Evolutionary conservation across 2,797 vertebrate species (phyloP).

Genomic region (Botia almorhae): DNA sequence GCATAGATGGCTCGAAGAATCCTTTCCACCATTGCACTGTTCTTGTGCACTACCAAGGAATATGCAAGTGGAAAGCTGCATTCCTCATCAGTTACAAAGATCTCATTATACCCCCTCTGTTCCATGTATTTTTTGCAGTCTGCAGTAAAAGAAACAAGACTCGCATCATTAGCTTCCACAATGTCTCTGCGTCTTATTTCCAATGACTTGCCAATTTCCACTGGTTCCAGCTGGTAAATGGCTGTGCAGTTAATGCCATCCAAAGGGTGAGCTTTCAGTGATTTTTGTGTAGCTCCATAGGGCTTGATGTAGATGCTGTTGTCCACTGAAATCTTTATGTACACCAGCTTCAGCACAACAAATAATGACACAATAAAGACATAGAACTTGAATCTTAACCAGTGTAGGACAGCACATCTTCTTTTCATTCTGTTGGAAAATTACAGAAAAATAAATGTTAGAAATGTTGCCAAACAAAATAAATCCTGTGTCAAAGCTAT

Average conservation of each 20-base stretch:
- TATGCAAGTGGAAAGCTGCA: slow-evolving; percentile 86
- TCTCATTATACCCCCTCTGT: slow-evolving; percentile 77
- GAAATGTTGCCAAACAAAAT: not conserved
- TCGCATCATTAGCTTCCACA: slow-evolving; percentile 82
- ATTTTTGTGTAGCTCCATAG: slow-evolving; percentile 75
- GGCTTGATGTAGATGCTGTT: slow-evolving; percentile 80
- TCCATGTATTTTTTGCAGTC: slow-evolving; percentile 78
- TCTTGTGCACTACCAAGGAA: slow-evolving; percentile 93
- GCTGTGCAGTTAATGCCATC: slow-evolving; percentile 84
- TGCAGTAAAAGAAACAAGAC: slow-evolving; percentile 77
- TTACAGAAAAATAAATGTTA: slow-evolving; percentile 31
- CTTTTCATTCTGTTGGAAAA: slow-evolving; percentile 86
- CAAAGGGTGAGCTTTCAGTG: slow-evolving; percentile 68
- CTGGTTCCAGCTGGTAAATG: slow-evolving; percentile 86
- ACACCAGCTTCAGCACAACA: slow-evolving; percentile 79
- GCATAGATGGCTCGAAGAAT: slow-evolving; percentile 87
- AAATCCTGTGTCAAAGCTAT: not conserved
- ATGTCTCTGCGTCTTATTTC: slow-evolving; percentile 80
- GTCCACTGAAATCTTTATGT: slow-evolving; percentile 68
- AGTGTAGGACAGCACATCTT: slow-evolving; percentile 72
- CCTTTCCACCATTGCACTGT: slow-evolving; percentile 90
- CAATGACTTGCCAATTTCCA: slow-evolving; percentile 88
- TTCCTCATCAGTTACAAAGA: slow-evolving; percentile 78
- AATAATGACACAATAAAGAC: slow-evolving; percentile 79
- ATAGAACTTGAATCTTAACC: slow-evolving; percentile 73